These are phyloP conservation scores for Orbicella faveolata DNA, from an alignment of 64 coral and sea anemone species.

Conservation along the genomic window DNA sequence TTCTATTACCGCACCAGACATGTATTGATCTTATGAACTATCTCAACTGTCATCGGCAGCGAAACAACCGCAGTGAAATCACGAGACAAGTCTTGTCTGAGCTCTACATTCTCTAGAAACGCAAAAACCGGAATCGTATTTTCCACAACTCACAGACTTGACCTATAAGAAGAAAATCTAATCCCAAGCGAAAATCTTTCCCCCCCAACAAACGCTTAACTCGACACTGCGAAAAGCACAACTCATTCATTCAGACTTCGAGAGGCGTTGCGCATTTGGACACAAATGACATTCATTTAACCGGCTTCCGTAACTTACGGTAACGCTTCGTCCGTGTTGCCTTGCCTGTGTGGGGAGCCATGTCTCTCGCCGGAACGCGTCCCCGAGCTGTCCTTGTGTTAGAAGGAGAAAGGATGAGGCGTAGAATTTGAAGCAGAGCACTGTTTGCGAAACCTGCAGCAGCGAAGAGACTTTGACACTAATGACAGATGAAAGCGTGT, in stretches of 20 bases:
- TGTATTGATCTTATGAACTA: conserved; percentile 64
- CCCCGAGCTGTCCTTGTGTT: neutral
- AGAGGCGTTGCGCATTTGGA: conserved; percentile 95
- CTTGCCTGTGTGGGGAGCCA: conserved; percentile 80
- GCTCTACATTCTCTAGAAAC: neutral
- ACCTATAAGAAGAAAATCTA: neutral
- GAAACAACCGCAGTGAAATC: conserved; percentile 38
- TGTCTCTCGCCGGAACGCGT: conserved; percentile 47
- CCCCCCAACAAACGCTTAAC: neutral
- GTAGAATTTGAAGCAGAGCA: conserved; percentile 73
- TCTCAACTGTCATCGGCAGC: conserved; percentile 35
- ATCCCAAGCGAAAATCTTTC: neutral
- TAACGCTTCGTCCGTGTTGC: conserved; percentile 81
- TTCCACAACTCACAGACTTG: neutral
- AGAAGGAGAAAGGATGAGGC: conserved; percentile 18
- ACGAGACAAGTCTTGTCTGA: conserved; percentile 40
- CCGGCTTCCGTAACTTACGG: conserved; percentile 75
- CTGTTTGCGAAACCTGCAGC: conserved; percentile 99
- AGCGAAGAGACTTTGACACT: conserved; percentile 97
- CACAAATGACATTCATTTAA: conserved; percentile 65
- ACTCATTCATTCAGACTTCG: conserved; percentile 80
- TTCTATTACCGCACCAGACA: conserved; percentile 38
- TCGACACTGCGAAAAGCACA: conserved; percentile 59
- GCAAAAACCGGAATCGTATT: neutral
- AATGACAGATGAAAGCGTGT: conserved; percentile 99